phyloP scores from a whole-genome alignment of 2,888 invertebrate genomes.

The Eilema caniola region DNA sequence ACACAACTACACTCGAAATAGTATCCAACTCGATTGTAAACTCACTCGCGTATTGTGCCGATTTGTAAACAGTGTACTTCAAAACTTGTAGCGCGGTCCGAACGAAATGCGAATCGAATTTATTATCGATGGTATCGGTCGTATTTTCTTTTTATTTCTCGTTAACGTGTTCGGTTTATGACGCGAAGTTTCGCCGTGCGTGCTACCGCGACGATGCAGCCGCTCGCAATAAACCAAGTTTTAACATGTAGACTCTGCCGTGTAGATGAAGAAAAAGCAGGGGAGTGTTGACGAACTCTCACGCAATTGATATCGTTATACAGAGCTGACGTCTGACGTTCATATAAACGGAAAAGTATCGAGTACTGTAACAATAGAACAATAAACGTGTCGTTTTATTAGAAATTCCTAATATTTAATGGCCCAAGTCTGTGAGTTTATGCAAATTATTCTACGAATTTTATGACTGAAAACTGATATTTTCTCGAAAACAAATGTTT shows the following conservation, averaged over 20 bases:
- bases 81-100: slow-evolving; percentile 56
- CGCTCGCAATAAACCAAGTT: slow-evolving; percentile 67
- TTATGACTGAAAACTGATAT: slow-evolving; percentile 12
- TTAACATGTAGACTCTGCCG: slow-evolving; percentile 42
- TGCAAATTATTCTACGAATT: slow-evolving; percentile 27
- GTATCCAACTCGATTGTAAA: slow-evolving; percentile 46
- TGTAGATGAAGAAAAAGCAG: slow-evolving; percentile 57
- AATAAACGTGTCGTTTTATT: slow-evolving; percentile 47
- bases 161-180: slow-evolving; percentile 51
- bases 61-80: slow-evolving; percentile 68
- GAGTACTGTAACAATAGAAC: slow-evolving; percentile 51
- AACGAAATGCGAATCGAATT: slow-evolving; percentile 48
- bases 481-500: background rate
- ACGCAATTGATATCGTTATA: slow-evolving; percentile 46
- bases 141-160: slow-evolving; percentile 51
- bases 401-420: slow-evolving; percentile 13
- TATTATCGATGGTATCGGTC: slow-evolving; percentile 43
- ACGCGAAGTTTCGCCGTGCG: slow-evolving; percentile 62
- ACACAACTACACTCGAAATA: slow-evolving; percentile 53
- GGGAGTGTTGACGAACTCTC: slow-evolving; percentile 45
- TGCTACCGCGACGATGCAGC: slow-evolving; percentile 72
- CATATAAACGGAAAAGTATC: slow-evolving; percentile 39
- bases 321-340: slow-evolving; percentile 32
- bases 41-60: slow-evolving; percentile 43
- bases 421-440: slow-evolving; percentile 27